Conservation (phyloP, 2,113 vertebrate genomes). For the Prolemur simus region DNA sequence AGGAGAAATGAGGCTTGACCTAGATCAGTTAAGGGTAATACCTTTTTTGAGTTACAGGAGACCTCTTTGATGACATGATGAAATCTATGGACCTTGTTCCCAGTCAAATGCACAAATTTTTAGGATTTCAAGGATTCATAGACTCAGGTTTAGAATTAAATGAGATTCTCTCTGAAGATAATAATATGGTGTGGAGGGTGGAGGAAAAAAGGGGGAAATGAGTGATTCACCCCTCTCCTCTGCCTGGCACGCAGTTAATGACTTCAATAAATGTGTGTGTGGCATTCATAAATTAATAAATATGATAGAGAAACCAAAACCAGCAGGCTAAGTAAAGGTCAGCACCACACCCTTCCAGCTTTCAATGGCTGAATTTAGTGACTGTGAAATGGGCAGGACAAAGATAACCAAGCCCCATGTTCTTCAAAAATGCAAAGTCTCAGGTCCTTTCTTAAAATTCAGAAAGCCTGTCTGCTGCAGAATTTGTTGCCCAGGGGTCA, state of each 20-base stretch:
- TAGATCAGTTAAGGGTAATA: conserved; percentile 41
- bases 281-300: conserved; percentile 53
- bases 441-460: conserved; percentile 3
- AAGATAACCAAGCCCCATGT: background rate
- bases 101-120: conserved; percentile 46
- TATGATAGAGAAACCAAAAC: conserved; percentile 41
- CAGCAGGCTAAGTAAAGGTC: conserved; percentile 64
- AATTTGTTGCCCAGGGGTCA: background rate
- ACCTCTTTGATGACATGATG: conserved; percentile 20
- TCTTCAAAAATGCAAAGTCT: background rate
- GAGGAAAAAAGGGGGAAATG: background rate
- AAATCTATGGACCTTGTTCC: conserved; percentile 36
- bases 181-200: background rate
- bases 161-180: conserved; percentile 46
- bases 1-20: conserved; percentile 23
- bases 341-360: background rate
- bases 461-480: background rate
- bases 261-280: background rate
- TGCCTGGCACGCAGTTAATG: conserved; percentile 6
- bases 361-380: background rate
- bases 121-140: conserved; percentile 41
- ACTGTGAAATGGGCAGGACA: background rate
- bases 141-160: conserved; percentile 43
- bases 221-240: background rate
- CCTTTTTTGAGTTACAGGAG: background rate